Evolutionary conservation across 2,888 invertebrate species (phyloP).

Genomic region (Agonum fuliginosum): DNA sequence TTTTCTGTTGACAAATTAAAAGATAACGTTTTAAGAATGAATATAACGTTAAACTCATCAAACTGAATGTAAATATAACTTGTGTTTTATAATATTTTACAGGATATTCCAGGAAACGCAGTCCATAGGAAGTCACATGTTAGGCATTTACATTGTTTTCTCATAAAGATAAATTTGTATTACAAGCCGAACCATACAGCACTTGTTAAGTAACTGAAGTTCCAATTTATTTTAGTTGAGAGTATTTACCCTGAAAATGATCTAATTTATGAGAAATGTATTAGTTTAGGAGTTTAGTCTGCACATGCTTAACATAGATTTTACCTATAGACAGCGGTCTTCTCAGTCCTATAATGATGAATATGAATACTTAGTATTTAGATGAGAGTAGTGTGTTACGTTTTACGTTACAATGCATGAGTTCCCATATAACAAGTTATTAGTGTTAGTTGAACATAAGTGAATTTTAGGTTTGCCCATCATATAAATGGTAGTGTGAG

Average conservation of each 20-base stretch:
- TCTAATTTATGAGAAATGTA: constrained; percentile 16
- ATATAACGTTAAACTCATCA: constrained; percentile 30
- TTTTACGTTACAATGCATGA: constrained; percentile 10
- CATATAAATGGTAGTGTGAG: constrained; percentile 42
- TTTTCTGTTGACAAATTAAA: constrained; percentile 54
- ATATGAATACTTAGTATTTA: constrained; percentile 21
- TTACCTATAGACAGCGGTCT: constrained; percentile 42
- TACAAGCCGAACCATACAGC: constrained; percentile 20
- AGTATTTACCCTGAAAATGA: constrained; percentile 13
- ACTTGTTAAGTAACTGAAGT: constrained; percentile 37
- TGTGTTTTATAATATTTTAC: constrained; percentile 50
- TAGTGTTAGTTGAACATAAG: constrained; percentile 1
- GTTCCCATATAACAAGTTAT: neutral
- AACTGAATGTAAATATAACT: constrained; percentile 41
- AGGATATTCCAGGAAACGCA: constrained; percentile 47
- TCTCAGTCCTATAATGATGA: neutral
- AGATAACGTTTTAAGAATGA: constrained; percentile 44
- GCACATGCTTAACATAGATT: constrained; percentile 53
- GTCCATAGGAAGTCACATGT: constrained; percentile 54
- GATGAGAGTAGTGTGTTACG: constrained; percentile 19
- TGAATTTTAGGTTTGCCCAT: constrained; percentile 38
- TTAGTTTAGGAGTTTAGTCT: constrained; percentile 43
- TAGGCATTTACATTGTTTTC: constrained; percentile 53
- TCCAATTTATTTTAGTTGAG: constrained; percentile 14
- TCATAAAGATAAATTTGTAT: constrained; percentile 30